A percentile compares a stretch with the other conserved stretches of the same genome.
Evolutionary conservation across 2,113 vertebrate species (phyloP).

Genomic region (Tragelaphus buxtoni): DNA sequence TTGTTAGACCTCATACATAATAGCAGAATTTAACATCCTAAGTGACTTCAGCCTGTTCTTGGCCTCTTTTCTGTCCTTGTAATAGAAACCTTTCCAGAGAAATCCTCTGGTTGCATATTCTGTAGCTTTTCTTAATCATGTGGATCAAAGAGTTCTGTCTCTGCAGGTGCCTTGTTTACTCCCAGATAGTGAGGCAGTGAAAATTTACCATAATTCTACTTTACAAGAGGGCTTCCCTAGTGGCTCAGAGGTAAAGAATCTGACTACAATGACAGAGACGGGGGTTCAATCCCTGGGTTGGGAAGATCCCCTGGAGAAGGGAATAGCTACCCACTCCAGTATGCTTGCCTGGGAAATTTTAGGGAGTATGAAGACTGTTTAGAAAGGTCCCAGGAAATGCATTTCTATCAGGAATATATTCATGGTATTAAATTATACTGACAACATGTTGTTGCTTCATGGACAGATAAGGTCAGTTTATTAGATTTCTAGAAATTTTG

Average conservation of each 20-base stretch:
- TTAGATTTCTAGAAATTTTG: conserved; percentile 34
- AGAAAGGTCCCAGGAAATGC: neutral
- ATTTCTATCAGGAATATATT: neutral
- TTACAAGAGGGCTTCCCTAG: neutral
- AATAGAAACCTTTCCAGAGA: neutral
- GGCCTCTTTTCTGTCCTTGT: conserved; percentile 13
- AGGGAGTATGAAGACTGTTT: neutral
- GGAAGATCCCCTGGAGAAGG: neutral
- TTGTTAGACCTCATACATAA: neutral
- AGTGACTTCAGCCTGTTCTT: neutral
- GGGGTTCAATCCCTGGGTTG: neutral
- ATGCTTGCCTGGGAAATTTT: neutral
- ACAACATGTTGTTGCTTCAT: neutral
- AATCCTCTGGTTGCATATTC: neutral
- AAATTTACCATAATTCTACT: neutral
- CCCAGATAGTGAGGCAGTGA: neutral
- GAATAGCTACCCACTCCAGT: neutral
- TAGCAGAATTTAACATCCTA: neutral
- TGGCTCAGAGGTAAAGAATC: neutral
- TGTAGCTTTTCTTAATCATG: neutral
- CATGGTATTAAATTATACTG: neutral
- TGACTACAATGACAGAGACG: neutral
- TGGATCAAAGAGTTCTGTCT: neutral
- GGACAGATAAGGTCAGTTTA: neutral
- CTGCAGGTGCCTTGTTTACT: neutral